A percentile compares a stretch with the other conserved stretches of the same genome.
phyloP scores from a whole-genome alignment of 2,888 invertebrate genomes.

The Desoria tigrina region DNA sequence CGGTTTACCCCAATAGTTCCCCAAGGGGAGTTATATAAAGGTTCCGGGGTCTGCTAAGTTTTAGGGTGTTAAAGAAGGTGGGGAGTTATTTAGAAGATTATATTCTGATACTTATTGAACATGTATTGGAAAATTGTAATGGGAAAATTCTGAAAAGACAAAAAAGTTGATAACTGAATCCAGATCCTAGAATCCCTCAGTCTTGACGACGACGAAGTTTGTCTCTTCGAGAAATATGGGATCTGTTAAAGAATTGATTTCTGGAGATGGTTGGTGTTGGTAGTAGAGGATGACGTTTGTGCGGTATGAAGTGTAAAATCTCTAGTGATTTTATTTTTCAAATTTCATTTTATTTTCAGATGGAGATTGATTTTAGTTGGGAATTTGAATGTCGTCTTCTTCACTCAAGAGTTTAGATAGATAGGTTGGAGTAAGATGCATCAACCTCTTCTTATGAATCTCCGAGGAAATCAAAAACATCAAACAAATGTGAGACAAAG shows the following conservation, averaged over 20 bases:
- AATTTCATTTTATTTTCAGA: slow-evolving; percentile 28
- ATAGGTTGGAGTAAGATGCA: slow-evolving; percentile 9
- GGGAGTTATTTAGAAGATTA: no score
- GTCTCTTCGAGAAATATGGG: background rate
- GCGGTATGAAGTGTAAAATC: slow-evolving; percentile 12
- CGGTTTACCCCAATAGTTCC: no score
- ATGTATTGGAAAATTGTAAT: no score
- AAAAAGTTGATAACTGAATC: no score
- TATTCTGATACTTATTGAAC: no score
- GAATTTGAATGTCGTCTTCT: slow-evolving; percentile 33
- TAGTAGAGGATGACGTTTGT: background rate
- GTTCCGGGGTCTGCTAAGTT: no score
- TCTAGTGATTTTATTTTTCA: slow-evolving; percentile 25
- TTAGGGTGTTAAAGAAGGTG: no score
- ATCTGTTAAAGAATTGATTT: slow-evolving; percentile 4
- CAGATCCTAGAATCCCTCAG: no score
- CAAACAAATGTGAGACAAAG: slow-evolving; percentile 32
- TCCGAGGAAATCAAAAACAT: slow-evolving; percentile 49
- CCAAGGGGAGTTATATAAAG: no score
- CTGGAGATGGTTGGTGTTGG: background rate
- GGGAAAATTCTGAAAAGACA: no score
- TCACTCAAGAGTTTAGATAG: slow-evolving; percentile 1
- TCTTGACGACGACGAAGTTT: no score
- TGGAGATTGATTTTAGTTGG: slow-evolving; percentile 51
- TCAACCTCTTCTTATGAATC: slow-evolving; percentile 23